Base-by-base conservation (phyloP, 1,140 invertebrate genomes). In the Dysdera silvatica region DNA sequence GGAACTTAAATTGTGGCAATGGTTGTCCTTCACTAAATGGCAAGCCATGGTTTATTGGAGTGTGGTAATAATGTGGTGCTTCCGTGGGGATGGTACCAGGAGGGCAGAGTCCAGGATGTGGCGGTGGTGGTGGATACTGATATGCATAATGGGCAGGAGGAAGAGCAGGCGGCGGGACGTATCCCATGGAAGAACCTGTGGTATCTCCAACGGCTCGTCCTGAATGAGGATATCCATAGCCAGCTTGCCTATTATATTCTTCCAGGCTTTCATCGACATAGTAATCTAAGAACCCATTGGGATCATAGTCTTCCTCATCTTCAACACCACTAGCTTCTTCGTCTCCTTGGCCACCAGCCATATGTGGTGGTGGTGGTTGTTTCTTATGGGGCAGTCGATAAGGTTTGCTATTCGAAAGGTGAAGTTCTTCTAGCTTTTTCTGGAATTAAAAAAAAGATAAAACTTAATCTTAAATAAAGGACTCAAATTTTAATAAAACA, bases 31-130 rank as follows among this genome's bases (percentile, higher is more conserved):
- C 68, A 53, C 61, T 69, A 33, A 68, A 69, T 4, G 53, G 59
- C 14, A 67, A 31, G 20, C 64, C 64, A n/a, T 60, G 54, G 54
- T 65, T 48, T 37, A 55, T 53, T 32, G 37, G 58, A 32, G 60
- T 60, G 54, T 48, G 58, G 33, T 55, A 57, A 29, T 24, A 51
- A 8, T 41, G 41, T 16, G 54, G 23, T 35, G 33, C 43, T 52
- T 60, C 43, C n/a, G 48, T 24, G 14, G 45, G 20, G 4, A 64
- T 68, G 10, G 48, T 51, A 16, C 57, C 60, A 3, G 69, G 72
- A 63, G 71, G 72, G 1, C 73, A 28, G 6, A 70, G 47, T 1
- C 71, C 71, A 67, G 72, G 69, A 41, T 58, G 49, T 32, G 61
- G 68, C 10, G 35, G 37, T 37, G n/a, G 23, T 48, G 64, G 62